Conservation (phyloP, 2,797 vertebrate species). For the Rhinogobio ventralis region DNA sequence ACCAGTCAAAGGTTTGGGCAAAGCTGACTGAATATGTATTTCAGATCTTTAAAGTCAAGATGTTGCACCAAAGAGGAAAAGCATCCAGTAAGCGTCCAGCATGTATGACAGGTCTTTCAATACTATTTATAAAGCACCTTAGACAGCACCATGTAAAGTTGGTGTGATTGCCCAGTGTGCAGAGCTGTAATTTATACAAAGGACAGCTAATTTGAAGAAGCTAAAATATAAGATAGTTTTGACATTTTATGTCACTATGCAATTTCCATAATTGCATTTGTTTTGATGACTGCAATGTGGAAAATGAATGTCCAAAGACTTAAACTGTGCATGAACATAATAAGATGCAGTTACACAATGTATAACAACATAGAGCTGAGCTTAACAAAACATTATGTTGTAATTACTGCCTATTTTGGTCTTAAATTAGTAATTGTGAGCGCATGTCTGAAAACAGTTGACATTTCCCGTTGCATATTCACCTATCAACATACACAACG, state of each 20-base stretch:
- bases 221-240: neutral
- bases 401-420: constrained; percentile 24
- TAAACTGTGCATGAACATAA: constrained; percentile 1
- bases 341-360: neutral
- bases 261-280: neutral
- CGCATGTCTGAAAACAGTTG: constrained; percentile 37
- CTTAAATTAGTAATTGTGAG: constrained; percentile 35
- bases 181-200: neutral
- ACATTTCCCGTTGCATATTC: constrained; percentile 44
- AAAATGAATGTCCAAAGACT: neutral
- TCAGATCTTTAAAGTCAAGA: neutral
- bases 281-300: neutral
- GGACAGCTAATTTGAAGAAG: neutral
- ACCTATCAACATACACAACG: constrained; percentile 54
- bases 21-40: neutral
- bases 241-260: neutral
- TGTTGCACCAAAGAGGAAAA: neutral
- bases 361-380: neutral
- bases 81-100: neutral
- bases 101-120: neutral
- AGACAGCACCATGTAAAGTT: neutral
- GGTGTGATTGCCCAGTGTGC: neutral
- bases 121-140: neutral
- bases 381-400: constrained; percentile 5
- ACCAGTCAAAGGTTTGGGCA: neutral